Percentiles rank a stretch among this genome's conserved stretches.
phyloP scores from a whole-genome alignment of 2,888 invertebrate species.

The Cantharis rufa region DNA sequence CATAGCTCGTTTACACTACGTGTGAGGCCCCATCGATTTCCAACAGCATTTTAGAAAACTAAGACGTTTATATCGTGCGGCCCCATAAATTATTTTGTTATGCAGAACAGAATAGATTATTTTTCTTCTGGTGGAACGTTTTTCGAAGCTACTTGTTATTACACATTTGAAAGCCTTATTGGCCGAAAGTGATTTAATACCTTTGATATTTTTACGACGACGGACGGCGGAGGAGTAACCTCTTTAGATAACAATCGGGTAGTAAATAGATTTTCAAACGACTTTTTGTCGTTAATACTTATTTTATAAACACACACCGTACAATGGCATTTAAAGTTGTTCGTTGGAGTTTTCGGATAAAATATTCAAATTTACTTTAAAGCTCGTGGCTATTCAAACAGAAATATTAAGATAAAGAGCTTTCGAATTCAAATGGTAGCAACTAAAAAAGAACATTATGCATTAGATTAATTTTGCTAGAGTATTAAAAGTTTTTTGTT shows the following conservation, averaged over 20 bases:
- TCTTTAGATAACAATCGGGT: background rate
- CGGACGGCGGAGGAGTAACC: background rate
- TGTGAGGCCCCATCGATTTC: conserved; percentile 23
- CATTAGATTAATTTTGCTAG: background rate
- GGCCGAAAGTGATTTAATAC: background rate
- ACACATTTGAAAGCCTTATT: background rate
- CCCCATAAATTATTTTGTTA: conserved; percentile 1
- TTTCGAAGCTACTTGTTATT: background rate
- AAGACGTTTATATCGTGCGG: conserved; percentile 4
- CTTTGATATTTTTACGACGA: background rate
- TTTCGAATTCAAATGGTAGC: background rate
- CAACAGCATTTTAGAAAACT: conserved; percentile 7
- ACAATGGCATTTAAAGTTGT: background rate
- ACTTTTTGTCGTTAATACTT: background rate
- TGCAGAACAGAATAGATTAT: background rate
- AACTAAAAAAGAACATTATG: background rate
- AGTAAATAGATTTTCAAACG: background rate
- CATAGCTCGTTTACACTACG: conserved; percentile 18
- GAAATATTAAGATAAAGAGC: conserved; percentile 1
- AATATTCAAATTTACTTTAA: conserved; percentile 2
- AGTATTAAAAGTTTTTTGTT: background rate
- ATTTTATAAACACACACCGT: background rate
- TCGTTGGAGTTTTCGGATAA: background rate
- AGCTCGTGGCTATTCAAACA: conserved; percentile 1
- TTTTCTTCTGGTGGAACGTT: background rate